Evolutionary conservation across 2,797 vertebrate species (phyloP), one percentile per base, ranked within the genome.

Genomic region (Hemitrygon akajei): DNA sequence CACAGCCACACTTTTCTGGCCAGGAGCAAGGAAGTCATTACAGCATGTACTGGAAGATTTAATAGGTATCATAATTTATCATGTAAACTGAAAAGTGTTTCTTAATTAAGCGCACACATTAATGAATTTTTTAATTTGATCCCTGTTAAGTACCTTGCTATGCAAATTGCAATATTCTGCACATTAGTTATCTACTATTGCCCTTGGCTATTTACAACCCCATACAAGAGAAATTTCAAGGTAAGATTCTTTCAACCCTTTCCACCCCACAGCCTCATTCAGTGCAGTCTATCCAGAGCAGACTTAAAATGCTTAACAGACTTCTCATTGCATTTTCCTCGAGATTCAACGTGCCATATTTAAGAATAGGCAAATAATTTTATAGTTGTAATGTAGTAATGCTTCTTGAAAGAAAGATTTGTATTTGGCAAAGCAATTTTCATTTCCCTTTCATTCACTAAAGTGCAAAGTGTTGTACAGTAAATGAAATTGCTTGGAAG

Each of bases 41-140:
- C 96, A 97, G 98, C 97, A 97, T 97, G 97, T 97, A 98, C 97
- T 95, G 95, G 97, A 97, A 98, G 98, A 99, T 99, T 99, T 99
- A 99, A 99, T 99, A 98, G 98, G 98, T 99, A 98, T 99, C 98
- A 99, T 99, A 99, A 99, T 99, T 99, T 99, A 99, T 99, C 99
- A 99, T 98, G 98, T 98, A 98, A 98, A 98, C 98, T 95, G 96
- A 99, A 99, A 99, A 99, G 98, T 99, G 98, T 98, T 99, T 99
- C 98, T 99, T 99, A 99, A 99, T 99, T 99, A 99, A 99, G 98
- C 98, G 98, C 95, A 97, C 97, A 96, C 97, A 97, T 98, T 99
- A 99, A 99, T 99, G 98, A 99, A 98, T 99, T 99, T 99, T 99
- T 99, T 99, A 99, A 99, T 99, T 99, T 99, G 98, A 99, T 99